These are phyloP conservation scores for Drosophila lowei DNA, from an alignment of 1,140 invertebrate species.

Conservation along the genomic window DNA sequence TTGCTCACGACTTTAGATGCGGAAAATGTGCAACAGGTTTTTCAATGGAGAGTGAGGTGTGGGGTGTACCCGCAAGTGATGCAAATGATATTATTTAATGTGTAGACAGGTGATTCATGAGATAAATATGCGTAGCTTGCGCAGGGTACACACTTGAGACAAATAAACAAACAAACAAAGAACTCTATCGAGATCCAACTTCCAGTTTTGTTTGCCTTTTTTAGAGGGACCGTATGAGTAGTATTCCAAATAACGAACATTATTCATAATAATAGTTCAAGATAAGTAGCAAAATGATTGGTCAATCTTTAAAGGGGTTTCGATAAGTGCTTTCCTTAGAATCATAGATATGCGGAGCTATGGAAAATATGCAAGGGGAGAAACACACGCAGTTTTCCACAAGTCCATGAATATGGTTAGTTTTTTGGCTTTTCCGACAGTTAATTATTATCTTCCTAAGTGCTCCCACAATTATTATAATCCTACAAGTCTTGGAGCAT, in stretches of 20 bases:
- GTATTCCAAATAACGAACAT: conserved; percentile 14
- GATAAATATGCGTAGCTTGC: neutral
- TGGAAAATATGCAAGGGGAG: no score
- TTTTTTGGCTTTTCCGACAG: no score
- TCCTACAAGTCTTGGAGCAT: no score
- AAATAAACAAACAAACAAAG: neutral
- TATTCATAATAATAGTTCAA: conserved; percentile 4
- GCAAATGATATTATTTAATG: conserved; percentile 36
- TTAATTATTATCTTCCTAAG: no score
- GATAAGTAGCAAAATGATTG: neutral
- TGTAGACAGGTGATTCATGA: conserved; percentile 27
- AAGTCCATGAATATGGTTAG: no score
- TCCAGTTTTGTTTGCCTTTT: conserved; percentile 31
- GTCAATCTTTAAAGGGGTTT: no score
- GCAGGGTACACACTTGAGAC: neutral
- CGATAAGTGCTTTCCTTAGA: no score
- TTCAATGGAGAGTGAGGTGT: neutral
- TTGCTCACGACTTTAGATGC: conserved; percentile 67
- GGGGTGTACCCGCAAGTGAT: conserved; percentile 17
- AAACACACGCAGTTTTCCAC: no score
- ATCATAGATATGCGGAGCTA: no score
- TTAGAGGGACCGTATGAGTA: neutral
- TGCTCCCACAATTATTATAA: no score
- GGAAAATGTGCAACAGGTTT: conserved; percentile 77
- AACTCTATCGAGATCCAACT: conserved; percentile 26